Base-by-base conservation (phyloP, 2,888 invertebrate genomes). In the Marronus borbonicus region DNA sequence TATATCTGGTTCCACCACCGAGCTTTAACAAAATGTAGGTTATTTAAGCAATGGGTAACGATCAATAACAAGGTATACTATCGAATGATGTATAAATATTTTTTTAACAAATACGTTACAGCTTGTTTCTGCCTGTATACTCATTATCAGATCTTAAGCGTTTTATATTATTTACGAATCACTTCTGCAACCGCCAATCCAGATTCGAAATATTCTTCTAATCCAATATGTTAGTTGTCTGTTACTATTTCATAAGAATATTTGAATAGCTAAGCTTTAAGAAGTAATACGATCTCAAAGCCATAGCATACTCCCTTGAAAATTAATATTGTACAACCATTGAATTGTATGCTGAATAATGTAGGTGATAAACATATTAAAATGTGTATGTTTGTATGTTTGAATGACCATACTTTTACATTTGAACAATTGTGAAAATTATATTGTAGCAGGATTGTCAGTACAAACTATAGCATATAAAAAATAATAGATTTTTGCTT, bases 1-100 rank as follows among this genome's bases (percentile, higher is more conserved):
- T 58, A 76, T 76, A 50, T 55, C 68, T 7, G 58, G 62, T 39
- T 36, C 58, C n/a, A 64, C 52, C 17, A 77, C 64, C 36, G 65
- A 72, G 62, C 70, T 72, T 64, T 52, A 64, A 70, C 60, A 62
- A 60, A 39, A 62, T 62, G 10, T 68, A 68, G 50, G 39, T 44
- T 66, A 44, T 66, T 66, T 17, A 58, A 72, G 24, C 44, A 36
- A 74, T 49, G 44, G 14, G 39, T 39, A 62, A 74, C 44, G 60
- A 60, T 20, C 17, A 49, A 24, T 24, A 50, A 50, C 24, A 39
- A n/a, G 60, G 60, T 39, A 60, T 60, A 39, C 20, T 72, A 14
- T 20, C 62, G 49, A 31, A 20, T 1, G 17, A 50, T 50, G 17
- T 39, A 39, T 14, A 65, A 44, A 65, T 36, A 39, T 39, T 39